A percentile compares a stretch with the other conserved stretches of the same genome.
phyloP scores from a whole-genome alignment of 2,113 vertebrate species.

The Bubo scandiacus region DNA sequence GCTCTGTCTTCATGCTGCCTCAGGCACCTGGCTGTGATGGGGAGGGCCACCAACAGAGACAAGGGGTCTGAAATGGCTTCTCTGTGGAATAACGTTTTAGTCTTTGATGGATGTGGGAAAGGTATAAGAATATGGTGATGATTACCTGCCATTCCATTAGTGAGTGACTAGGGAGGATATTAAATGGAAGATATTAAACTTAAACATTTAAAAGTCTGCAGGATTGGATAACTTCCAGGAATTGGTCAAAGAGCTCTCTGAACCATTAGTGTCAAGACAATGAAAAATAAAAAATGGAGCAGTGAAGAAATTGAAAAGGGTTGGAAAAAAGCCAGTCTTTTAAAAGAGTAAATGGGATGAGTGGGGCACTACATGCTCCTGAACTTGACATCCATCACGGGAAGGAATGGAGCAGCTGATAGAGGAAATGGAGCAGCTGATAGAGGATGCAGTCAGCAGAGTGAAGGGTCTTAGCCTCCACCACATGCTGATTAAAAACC shows the following conservation, averaged over 20 bases:
- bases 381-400: background rate
- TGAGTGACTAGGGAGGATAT: constrained; percentile 20
- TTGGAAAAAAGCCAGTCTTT: constrained; percentile 45
- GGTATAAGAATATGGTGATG: background rate
- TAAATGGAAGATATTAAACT: constrained; percentile 42
- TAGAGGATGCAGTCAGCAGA: background rate
- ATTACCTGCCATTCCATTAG: constrained; percentile 50
- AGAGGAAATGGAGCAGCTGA: background rate
- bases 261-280: constrained; percentile 12
- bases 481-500: background rate
- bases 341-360: constrained; percentile 25
- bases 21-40: background rate
- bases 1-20: background rate
- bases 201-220: constrained; percentile 15
- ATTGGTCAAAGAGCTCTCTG: constrained; percentile 13
- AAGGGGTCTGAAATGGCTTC: background rate
- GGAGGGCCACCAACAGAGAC: background rate
- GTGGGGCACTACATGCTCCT: background rate
- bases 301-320: constrained; percentile 6
- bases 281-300: constrained; percentile 28
- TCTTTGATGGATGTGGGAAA: constrained; percentile 27
- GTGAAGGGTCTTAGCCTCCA: background rate
- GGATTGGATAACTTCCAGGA: constrained; percentile 36
- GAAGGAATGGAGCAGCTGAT: background rate
- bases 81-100: background rate